phyloP scores from a whole-genome alignment of 2,888 invertebrate genomes.

The Drosophila suboccidentalis region DNA sequence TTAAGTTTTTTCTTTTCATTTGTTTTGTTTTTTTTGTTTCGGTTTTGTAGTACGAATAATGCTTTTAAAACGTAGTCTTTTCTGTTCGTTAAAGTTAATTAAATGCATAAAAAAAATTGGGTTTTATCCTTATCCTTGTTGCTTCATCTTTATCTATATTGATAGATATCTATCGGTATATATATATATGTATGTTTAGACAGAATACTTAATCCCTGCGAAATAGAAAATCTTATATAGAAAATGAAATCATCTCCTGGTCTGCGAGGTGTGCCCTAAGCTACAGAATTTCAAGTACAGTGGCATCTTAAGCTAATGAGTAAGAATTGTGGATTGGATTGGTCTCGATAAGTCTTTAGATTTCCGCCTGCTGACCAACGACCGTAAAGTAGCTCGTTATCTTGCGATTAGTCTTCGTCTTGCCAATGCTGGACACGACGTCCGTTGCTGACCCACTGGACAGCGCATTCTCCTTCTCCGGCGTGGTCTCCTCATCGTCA shows the following conservation, averaged over 20 bases:
- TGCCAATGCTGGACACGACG: conserved; percentile 50
- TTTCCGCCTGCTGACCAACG: conserved; percentile 81
- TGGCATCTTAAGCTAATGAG: conserved; percentile 72
- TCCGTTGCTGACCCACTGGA: conserved; percentile 44
- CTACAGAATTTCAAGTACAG: conserved; percentile 66
- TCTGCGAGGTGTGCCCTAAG: conserved; percentile 67
- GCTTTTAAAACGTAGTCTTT: conserved; percentile 79
- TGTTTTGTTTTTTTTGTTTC: conserved; percentile 17
- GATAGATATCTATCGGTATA: conserved; percentile 7
- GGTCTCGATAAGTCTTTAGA: conserved; percentile 73
- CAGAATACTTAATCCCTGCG: conserved; percentile 78
- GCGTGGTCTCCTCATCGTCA: conserved; percentile 60
- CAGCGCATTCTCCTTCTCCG: conserved; percentile 70
- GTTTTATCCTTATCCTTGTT: conserved; percentile 9
- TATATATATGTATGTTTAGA: conserved; percentile 36
- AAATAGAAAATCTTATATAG: conserved; percentile 56
- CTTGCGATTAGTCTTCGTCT: conserved; percentile 74
- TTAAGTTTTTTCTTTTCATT: conserved; percentile 17
- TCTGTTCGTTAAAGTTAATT: conserved; percentile 54
- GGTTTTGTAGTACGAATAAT: conserved; percentile 48
- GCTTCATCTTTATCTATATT: background rate
- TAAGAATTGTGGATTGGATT: conserved; percentile 48
- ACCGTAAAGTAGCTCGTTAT: conserved; percentile 83
- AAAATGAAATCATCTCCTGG: conserved; percentile 45
- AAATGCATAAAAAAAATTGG: conserved; percentile 42